phyloP scores from a whole-genome alignment of 2,113 vertebrate genomes.

The Paraplagusia blochii region DNA sequence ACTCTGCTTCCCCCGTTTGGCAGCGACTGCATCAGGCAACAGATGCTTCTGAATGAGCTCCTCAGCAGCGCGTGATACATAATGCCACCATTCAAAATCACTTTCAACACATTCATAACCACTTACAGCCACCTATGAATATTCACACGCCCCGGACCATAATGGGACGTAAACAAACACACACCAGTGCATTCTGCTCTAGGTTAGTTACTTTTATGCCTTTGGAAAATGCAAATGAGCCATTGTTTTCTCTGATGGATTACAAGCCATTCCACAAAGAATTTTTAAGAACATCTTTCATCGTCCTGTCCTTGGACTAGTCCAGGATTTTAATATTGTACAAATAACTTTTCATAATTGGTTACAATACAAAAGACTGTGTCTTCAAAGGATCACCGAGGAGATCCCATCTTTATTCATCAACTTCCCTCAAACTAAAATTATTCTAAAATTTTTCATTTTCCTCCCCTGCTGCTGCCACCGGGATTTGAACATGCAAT shows the following conservation, averaged over 20 bases:
- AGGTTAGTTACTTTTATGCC: constrained; percentile 14
- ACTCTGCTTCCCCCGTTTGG: constrained; percentile 45
- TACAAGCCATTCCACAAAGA: constrained; percentile 46
- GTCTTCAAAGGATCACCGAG: constrained; percentile 37
- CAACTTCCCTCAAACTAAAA: constrained; percentile 30
- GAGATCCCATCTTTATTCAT: constrained; percentile 24
- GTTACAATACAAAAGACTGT: constrained; percentile 6
- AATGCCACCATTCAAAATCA: constrained; percentile 65
- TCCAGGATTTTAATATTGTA: constrained; percentile 37
- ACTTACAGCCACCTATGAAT: constrained; percentile 55
- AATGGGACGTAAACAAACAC: constrained; percentile 30
- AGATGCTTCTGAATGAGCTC: constrained; percentile 69
- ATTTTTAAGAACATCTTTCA: constrained; percentile 28
- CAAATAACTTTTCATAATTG: constrained; percentile 42
- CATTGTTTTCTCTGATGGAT: constrained; percentile 47
- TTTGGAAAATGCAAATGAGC: constrained; percentile 27
- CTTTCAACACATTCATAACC: constrained; percentile 61
- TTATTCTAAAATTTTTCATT: constrained; percentile 37
- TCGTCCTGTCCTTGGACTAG: constrained; percentile 25
- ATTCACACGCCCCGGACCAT: constrained; percentile 43
- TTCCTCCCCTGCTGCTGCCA: constrained; percentile 28
- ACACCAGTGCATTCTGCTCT: neutral
- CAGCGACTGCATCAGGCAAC: constrained; percentile 54
- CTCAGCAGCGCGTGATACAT: constrained; percentile 56
- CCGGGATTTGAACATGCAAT: constrained; percentile 26